Base-by-base conservation (phyloP, 2,888 invertebrate genomes). In the Chamaedrilus cognettii region DNA sequence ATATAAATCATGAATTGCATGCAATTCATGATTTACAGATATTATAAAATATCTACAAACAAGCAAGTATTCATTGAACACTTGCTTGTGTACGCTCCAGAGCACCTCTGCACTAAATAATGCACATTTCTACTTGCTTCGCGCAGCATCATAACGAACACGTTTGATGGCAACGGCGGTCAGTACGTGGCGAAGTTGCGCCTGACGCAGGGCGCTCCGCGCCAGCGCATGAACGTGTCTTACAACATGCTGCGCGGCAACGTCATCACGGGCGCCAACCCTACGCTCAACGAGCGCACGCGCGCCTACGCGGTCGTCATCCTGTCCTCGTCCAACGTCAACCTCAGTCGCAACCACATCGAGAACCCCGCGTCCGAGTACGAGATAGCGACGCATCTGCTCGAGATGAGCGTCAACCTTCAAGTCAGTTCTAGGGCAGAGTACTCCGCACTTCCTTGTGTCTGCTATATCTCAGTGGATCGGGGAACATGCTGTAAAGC, bases 381-480 rank as follows among this genome's bases (percentile, higher is more conserved):
- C 81, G 98, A 99, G 86, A 90, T 99, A 59, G 96, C 96, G 0
- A 96, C 96, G 0, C 97, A 98, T 78, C 87, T 97, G 26, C 90
- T 91, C 78, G 96, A 97, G 81, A 96, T 66, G 59, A 69, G 70
- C 49, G 60, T 52, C n/a, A 51, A n/a, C 3, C 90, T 99, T 7
- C 19, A 7, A 26, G 55, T 52, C 7, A 26, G 55, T 15, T 7
- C 19, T 15, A 19, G 42, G 19, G 11, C 19, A 42, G 42, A 19
- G 42, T 42, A 15, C 11, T 42, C 42, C 19, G 19, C 19, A 42
- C 19, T 42, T n/a, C n/a, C n/a, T n/a, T n/a, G n/a, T n/a, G n/a
- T n/a, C n/a, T n/a, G n/a, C n/a, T n/a, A n/a, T n/a, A n/a, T n/a
- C n/a, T n/a, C n/a, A n/a, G n/a, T n/a, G n/a, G n/a, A n/a, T n/a